Conservation (phyloP, 2,113 vertebrate genomes). For the Brienomyrus brachyistius region DNA sequence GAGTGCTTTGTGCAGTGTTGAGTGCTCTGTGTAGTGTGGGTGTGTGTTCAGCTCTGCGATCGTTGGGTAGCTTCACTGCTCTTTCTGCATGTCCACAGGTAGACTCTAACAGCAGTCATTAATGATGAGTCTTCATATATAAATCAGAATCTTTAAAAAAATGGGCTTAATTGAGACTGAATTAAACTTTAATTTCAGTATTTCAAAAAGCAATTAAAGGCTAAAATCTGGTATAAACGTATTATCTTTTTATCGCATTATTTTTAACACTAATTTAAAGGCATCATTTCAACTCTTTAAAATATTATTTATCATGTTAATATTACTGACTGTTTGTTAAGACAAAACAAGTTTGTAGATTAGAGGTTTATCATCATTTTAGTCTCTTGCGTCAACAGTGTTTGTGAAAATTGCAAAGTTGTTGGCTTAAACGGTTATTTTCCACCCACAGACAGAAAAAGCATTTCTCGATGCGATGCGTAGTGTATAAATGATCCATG, state of each 20-base stretch:
- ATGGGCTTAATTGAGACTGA: not conserved
- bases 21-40: too few relatives aligned
- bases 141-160: not conserved
- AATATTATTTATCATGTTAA: constrained; percentile 53
- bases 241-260: constrained; percentile 16
- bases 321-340: constrained; percentile 58
- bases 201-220: not conserved
- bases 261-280: not conserved
- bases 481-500: not conserved
- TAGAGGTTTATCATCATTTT: constrained; percentile 62
- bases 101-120: not conserved
- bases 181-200: not conserved
- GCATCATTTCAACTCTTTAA: constrained; percentile 54
- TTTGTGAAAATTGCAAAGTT: constrained; percentile 42
- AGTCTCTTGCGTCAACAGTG: not conserved
- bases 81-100: not conserved
- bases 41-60: not conserved
- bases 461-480: not conserved
- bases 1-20: too few relatives aligned
- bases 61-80: not conserved
- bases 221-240: not conserved
- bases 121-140: not conserved
- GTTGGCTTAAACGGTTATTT: constrained; percentile 64
- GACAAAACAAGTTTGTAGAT: constrained; percentile 65
- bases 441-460: constrained; percentile 26